phyloP scores from a whole-genome alignment of 2,113 vertebrate species.

The Arvicanthis niloticus region DNA sequence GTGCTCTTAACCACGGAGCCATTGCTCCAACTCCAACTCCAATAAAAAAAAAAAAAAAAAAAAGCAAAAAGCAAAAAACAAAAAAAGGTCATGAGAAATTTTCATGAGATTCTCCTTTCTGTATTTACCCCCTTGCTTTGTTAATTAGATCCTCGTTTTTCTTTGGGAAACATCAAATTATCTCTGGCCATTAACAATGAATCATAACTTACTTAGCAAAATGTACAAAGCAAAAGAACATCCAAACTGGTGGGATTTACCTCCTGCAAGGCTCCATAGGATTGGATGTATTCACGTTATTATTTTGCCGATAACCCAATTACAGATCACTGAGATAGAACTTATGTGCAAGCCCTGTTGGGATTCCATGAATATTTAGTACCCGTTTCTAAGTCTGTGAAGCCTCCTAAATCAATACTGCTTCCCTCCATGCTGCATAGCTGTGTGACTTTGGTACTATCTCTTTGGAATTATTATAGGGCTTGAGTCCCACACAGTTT shows the following conservation, averaged over 20 bases:
- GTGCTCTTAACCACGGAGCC: no score
- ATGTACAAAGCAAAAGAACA: constrained; percentile 47
- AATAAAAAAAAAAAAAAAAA: no score
- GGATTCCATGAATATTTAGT: constrained; percentile 80
- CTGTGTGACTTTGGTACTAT: constrained; percentile 71
- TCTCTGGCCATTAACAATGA: constrained; percentile 25
- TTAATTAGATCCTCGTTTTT: constrained; percentile 62
- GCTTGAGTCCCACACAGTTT: constrained; percentile 43
- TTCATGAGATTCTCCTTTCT: constrained; percentile 42
- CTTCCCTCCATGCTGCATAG: constrained; percentile 69
- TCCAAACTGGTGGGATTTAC: constrained; percentile 52
- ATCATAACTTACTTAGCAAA: constrained; percentile 53
- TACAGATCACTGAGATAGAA: constrained; percentile 71
- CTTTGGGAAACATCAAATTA: constrained; percentile 36
- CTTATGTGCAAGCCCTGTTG: constrained; percentile 63
- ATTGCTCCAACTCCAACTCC: no score
- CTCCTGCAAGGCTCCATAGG: constrained; percentile 50
- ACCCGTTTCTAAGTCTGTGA: constrained; percentile 77
- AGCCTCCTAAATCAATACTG: constrained; percentile 80
- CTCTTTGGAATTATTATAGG: constrained; percentile 55
- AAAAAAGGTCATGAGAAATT: not conserved
- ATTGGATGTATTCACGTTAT: constrained; percentile 55
- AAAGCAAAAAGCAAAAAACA: no score
- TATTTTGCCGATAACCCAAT: constrained; percentile 64
- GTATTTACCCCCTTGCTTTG: constrained; percentile 58